A percentile compares a stretch with the other conserved stretches of the same genome.
Conservation (phyloP, 1,140 invertebrate species). For the Bicyclus anynana region DNA sequence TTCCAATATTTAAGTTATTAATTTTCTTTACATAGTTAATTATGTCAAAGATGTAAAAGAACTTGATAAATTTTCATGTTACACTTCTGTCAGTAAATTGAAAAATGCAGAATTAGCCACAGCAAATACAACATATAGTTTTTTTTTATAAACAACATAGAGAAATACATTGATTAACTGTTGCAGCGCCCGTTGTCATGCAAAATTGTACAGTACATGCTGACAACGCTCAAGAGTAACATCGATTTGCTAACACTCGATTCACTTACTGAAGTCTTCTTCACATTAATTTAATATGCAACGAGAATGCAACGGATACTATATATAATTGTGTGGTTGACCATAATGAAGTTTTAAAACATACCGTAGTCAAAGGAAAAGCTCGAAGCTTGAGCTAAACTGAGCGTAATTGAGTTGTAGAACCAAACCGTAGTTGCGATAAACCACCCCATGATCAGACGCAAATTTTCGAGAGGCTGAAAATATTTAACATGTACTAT, state of each 20-base stretch:
- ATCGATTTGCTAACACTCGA: slow-evolving; percentile 27
- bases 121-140: not conserved
- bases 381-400: slow-evolving; percentile 56
- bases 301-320: not conserved
- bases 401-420: slow-evolving; percentile 54
- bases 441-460: slow-evolving; percentile 54
- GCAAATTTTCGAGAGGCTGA: slow-evolving; percentile 63
- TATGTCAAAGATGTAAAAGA: not conserved
- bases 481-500: no score
- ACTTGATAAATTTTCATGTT: not conserved
- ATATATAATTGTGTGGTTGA: not conserved
- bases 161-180: slow-evolving; percentile 2
- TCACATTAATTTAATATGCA: not conserved
- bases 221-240: slow-evolving; percentile 57
- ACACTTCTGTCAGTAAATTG: not conserved
- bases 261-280: not conserved
- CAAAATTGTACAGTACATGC: slow-evolving; percentile 59
- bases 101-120: not conserved
- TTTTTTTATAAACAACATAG: not conserved
- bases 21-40: not conserved
- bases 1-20: not conserved
- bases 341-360: slow-evolving; percentile 9
- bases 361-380: slow-evolving; percentile 65
- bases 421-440: slow-evolving; percentile 58
- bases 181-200: slow-evolving; percentile 56